Conservation (phyloP, 2,888 invertebrate genomes). For the Scaptomyza reducta region DNA sequence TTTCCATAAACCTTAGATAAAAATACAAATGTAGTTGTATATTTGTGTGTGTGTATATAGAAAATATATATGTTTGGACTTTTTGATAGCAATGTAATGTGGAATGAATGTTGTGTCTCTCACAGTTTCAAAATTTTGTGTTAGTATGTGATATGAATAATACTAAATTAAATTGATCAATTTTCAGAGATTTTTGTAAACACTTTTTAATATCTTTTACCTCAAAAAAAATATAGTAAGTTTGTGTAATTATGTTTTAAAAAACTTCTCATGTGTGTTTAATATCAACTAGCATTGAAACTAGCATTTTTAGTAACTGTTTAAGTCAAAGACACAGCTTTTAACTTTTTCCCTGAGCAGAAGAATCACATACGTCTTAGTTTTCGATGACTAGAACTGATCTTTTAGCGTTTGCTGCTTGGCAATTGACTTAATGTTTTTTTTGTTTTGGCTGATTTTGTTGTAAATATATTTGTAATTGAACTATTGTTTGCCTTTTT, state of each 20-base stretch:
- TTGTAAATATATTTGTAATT: constrained; percentile 60
- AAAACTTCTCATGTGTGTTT: constrained; percentile 9
- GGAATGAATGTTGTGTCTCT: constrained; percentile 20
- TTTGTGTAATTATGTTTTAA: constrained; percentile 5
- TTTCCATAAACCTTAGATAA: constrained; percentile 33
- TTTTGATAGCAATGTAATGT: constrained; percentile 15
- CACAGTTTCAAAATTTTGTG: constrained; percentile 23
- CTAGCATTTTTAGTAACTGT: constrained; percentile 34
- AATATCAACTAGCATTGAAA: constrained; percentile 39
- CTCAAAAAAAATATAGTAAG: background rate
- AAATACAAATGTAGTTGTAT: constrained; percentile 45
- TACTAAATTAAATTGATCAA: constrained; percentile 6
- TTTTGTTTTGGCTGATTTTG: constrained; percentile 38
- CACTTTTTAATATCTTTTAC: background rate
- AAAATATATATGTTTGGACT: constrained; percentile 31
- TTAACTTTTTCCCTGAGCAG: constrained; percentile 22
- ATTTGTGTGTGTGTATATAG: constrained; percentile 15
- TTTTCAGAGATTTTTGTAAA: background rate
- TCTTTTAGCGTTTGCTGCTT: constrained; percentile 11
- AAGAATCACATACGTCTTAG: constrained; percentile 55
- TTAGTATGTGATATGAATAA: constrained; percentile 41
- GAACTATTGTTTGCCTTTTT: constrained; percentile 64
- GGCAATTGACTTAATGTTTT: constrained; percentile 30
- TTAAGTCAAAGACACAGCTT: constrained; percentile 43
- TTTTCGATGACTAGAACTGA: constrained; percentile 35